Evolutionary conservation across 1,140 invertebrate species (phyloP).

Genomic region (Steinernema feltiae): DNA sequence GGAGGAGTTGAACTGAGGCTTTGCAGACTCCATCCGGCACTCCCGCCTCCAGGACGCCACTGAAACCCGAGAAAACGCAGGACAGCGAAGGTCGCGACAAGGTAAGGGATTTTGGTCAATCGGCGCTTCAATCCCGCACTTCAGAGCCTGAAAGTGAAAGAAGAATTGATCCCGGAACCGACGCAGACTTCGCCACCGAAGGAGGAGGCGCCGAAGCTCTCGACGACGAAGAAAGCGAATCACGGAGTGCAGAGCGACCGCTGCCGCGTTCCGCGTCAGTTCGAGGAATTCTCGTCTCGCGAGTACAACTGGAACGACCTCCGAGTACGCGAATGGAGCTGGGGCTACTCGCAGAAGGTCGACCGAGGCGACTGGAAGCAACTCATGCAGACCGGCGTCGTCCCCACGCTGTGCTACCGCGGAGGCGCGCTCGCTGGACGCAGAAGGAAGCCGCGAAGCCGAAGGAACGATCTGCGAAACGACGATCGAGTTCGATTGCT

Average conservation of each 20-base stretch:
- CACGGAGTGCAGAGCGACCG: neutral
- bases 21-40: no score
- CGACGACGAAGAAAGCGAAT: neutral
- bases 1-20: no score
- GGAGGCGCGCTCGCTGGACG: neutral
- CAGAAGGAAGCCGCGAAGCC: neutral
- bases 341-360: neutral
- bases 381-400: neutral
- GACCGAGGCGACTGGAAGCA: neutral
- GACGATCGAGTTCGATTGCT: neutral
- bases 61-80: neutral
- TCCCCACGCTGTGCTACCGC: neutral
- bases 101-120: neutral
- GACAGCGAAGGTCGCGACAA: neutral
- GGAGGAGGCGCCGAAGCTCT: neutral
- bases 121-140: no score
- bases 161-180: neutral
- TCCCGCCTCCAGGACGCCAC: no score
- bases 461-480: neutral
- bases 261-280: neutral
- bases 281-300: neutral
- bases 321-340: neutral
- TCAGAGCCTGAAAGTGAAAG: no score
- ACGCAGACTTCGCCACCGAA: neutral
- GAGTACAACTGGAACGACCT: conserved; percentile 7